Conservation (phyloP, 2,888 invertebrate species). For the Campoplex nolae region DNA sequence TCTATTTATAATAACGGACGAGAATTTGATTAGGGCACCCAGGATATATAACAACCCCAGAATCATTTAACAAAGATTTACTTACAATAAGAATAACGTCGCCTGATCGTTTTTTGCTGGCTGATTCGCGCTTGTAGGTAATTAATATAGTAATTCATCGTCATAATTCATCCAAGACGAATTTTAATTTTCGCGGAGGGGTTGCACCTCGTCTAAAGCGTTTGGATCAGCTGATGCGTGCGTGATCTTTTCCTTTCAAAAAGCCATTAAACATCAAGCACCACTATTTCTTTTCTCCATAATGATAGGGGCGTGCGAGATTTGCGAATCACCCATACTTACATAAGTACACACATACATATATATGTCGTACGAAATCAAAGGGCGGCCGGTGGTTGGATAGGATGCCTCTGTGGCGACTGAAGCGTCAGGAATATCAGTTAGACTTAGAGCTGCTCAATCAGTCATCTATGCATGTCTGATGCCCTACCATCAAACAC, state of each 20-base stretch:
- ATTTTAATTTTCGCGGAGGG: slow-evolving; percentile 57
- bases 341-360: slow-evolving; percentile 73
- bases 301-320: slow-evolving; percentile 80
- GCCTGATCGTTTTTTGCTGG: slow-evolving; percentile 26
- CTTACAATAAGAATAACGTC: slow-evolving; percentile 17
- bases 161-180: slow-evolving; percentile 56
- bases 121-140: slow-evolving; percentile 25
- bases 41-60: slow-evolving; percentile 8
- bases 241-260: slow-evolving; percentile 78
- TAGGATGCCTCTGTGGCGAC: slow-evolving; percentile 43
- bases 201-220: slow-evolving; percentile 29
- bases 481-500: slow-evolving; percentile 25
- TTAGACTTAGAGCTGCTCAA: slow-evolving; percentile 83
- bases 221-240: slow-evolving; percentile 20
- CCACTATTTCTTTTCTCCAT: slow-evolving; percentile 66
- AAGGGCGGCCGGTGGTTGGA: slow-evolving; percentile 81
- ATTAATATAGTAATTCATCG: slow-evolving; percentile 67
- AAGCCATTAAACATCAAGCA: slow-evolving; percentile 81
- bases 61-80: background rate
- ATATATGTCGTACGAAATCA: slow-evolving; percentile 79
- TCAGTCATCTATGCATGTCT: slow-evolving; percentile 78
- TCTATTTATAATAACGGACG: slow-evolving; percentile 30
- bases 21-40: slow-evolving; percentile 37
- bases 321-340: slow-evolving; percentile 71
- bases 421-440: slow-evolving; percentile 79